Evolutionary conservation across 1,140 invertebrate species (phyloP).

Genomic region (Cardiocondyla obscurior): DNA sequence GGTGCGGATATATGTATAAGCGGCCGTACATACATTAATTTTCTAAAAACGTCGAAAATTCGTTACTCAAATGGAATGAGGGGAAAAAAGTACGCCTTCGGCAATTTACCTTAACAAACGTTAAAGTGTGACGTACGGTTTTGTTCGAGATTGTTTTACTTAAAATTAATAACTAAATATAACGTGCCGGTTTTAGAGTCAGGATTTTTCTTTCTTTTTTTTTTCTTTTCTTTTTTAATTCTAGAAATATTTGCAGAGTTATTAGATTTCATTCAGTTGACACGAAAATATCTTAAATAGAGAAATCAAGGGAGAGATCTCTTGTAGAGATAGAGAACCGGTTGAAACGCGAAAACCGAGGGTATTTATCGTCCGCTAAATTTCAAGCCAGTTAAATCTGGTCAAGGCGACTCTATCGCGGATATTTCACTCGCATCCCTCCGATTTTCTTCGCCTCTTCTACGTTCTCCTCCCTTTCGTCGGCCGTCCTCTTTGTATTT

Average conservation of each 20-base stretch:
- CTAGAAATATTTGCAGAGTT: background rate
- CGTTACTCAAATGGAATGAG: conserved; percentile 15
- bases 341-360: background rate
- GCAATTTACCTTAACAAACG: conserved; percentile 3
- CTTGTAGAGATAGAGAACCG: background rate
- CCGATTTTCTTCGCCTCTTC: background rate
- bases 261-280: background rate
- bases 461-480: too few species aligned
- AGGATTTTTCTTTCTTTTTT: background rate
- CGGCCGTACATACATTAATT: conserved; percentile 44
- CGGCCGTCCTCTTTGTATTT: conserved; percentile 22
- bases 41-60: conserved; percentile 46
- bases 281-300: background rate
- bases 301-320: background rate
- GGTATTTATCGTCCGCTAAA: background rate
- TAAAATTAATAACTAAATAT: too few species aligned
- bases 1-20: conserved; percentile 3
- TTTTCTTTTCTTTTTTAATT: too few species aligned
- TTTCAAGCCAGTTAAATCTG: conserved; percentile 7
- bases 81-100: conserved; percentile 27
- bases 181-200: background rate
- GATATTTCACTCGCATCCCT: conserved; percentile 42
- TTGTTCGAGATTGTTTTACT: background rate
- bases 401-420: background rate
- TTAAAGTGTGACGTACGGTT: background rate